Base-by-base conservation (phyloP, 1,140 invertebrate species). In the Conus betulinus region DNA sequence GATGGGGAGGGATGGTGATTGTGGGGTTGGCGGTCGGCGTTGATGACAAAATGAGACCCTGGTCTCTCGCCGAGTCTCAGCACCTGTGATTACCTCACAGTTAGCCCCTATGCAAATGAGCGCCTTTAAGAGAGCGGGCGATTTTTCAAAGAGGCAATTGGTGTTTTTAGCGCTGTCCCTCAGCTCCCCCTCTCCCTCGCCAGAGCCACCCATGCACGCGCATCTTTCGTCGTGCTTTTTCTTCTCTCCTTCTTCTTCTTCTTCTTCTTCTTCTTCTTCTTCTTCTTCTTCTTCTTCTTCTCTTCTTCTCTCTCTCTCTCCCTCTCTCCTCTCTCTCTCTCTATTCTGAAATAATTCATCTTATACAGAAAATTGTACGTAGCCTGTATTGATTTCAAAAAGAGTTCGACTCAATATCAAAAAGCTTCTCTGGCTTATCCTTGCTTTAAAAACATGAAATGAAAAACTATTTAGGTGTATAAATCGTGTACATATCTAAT, bases 131-230 rank as follows among this genome's bases (percentile, higher is more conserved):
- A 71, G 67, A 71, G 67, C 67, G 79, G 79, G 79, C 25, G 51
- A 81, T 81, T 81, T 81, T 81, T 81, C 79, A 81, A 13, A 81
- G 51, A 15, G 51, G 79, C 79, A 55, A 81, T 81, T 81, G 79
- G n/a, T 81, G 79, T 81, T 53, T 81, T 81, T 81, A 81, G 15
- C 51, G 79, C 79, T 81, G 79, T 81, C 79, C 53, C 15, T 20
- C 67, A 11, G 67, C 39, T 7, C 53, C 27, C 7, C 51, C 79
- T 81, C 79, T 53, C 23, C 13, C 63, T 55, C 10, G 53, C 63
- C 39, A 39, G 39, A 39, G 39, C 39, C 39, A 39, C 39, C 39
- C 39, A 39, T 39, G 39, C 39, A 39, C 39, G 39, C 39, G 39
- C 39, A 39, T 67, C 4, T 27, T 3, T 85, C 57, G 6, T 67